These are phyloP conservation scores for Polyommatus iphigenia DNA, from an alignment of 2,888 invertebrate genomes.

Conservation along the genomic window DNA sequence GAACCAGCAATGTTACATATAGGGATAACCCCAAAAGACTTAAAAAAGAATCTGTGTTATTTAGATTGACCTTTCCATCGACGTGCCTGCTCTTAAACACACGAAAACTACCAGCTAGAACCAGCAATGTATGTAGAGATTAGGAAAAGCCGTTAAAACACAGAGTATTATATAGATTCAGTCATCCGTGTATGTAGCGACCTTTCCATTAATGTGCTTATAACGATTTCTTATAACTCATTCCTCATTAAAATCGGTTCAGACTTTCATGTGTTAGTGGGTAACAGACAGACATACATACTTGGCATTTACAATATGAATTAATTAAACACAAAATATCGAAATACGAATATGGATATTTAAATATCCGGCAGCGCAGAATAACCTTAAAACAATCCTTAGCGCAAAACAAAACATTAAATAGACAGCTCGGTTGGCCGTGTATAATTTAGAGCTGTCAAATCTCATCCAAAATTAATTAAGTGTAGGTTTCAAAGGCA, in stretches of 20 bases:
- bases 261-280: too few species aligned
- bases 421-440: conserved; percentile 45
- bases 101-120: conserved; percentile 45
- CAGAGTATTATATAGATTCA: too few species aligned
- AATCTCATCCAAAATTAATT: conserved; percentile 69
- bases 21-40: too few species aligned
- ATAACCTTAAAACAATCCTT: background rate
- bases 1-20: conserved; percentile 49
- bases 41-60: too few species aligned
- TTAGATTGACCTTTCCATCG: conserved; percentile 58
- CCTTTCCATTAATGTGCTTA: too few species aligned
- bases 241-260: too few species aligned
- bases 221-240: too few species aligned
- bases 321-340: too few species aligned
- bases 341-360: too few species aligned
- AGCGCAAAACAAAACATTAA: background rate
- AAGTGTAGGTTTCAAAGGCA: conserved; percentile 59
- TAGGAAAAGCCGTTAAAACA: background rate
- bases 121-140: conserved; percentile 46
- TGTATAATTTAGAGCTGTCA: conserved; percentile 68
- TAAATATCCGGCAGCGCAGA: background rate
- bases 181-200: too few species aligned
- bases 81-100: conserved; percentile 46
- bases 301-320: too few species aligned
- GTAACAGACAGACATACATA: too few species aligned